Base-by-base conservation (phyloP, 2,797 vertebrate genomes). In the Psittacula derbiana region DNA sequence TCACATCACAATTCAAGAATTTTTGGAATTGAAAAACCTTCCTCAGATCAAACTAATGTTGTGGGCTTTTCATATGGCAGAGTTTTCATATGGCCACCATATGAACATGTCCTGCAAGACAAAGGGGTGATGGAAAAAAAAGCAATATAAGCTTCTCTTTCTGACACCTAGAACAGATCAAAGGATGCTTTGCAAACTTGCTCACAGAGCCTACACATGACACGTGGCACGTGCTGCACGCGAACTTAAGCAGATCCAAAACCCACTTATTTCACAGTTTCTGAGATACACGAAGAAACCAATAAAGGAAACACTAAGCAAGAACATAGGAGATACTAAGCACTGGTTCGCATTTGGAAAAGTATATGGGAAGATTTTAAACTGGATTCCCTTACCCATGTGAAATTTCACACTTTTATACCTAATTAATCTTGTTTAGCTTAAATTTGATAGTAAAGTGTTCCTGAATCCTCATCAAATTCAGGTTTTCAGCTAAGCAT, bases 141-240 rank as follows among this genome's bases (percentile, higher is more conserved):
- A 1, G 30, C 31, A 86, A 69, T 36, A 52, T 18, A 28, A 61
- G 62, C 74, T 71, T 36, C 79, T 91, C 55, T 76, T 74, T 69
- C 86, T 57, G 69, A 90, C 64, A 80, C 64, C 95, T 95, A 91
- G 47, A 74, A 24, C 47, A 85, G 80, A 81, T 64, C 74, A 95
- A 88, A 95, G 74, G 47, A 61, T 71, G 82, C 3, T 2, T 57
- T 50, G 47, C 60, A 44, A 38, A 36, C 23, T 53, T 50, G 31
- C 49, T 36, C 57, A 41, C 47, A n/a, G n/a, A 33, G 41, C 66
- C 50, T 19, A 23, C 24, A 8, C 4, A 2, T 36, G 28, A 41
- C 14, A 27, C 16, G 4, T 18, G 20, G 20, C 15, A 2, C n/a
- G 24, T 33, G 28, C 16, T 43, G 18, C 49, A 3, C 3, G 46